Conservation (phyloP, 2,888 invertebrate genomes). For the Smittia aterrima region DNA sequence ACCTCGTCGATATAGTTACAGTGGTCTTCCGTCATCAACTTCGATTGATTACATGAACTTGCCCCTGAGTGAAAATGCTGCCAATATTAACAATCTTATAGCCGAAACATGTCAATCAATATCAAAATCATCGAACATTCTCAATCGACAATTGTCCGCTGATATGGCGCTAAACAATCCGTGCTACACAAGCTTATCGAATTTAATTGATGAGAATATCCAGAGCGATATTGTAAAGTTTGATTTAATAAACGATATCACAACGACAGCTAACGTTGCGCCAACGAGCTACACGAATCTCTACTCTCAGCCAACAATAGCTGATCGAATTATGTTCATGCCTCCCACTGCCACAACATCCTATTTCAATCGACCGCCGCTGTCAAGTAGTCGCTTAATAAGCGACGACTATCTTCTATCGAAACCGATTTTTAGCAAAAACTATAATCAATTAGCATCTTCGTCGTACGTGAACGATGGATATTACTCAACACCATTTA, state of each 20-base stretch:
- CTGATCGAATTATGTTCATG: not conserved
- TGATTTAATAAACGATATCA: slow-evolving; percentile 38
- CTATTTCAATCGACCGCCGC: slow-evolving; percentile 21
- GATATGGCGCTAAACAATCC: slow-evolving; percentile 34
- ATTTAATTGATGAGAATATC: slow-evolving; percentile 42
- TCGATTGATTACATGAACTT: slow-evolving; percentile 50
- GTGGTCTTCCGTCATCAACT: slow-evolving; percentile 54
- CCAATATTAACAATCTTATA: slow-evolving; percentile 53
- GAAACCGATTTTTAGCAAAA: slow-evolving; percentile 40
- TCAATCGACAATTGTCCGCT: slow-evolving; percentile 47
- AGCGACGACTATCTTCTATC: slow-evolving; percentile 39
- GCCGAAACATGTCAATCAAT: slow-evolving; percentile 55
- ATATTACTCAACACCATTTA: not conserved
- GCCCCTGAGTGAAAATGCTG: slow-evolving; percentile 45
- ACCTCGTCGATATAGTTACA: slow-evolving; percentile 53
- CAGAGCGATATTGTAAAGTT: slow-evolving; percentile 38
- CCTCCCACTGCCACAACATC: not conserved
- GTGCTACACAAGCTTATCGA: slow-evolving; percentile 25
- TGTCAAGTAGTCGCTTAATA: not conserved
- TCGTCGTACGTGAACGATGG: slow-evolving; percentile 23
- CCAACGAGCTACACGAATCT: slow-evolving; percentile 32
- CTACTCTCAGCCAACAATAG: slow-evolving; percentile 27
- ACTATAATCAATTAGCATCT: slow-evolving; percentile 29
- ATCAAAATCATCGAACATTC: slow-evolving; percentile 54
- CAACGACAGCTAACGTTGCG: slow-evolving; percentile 26